Evolutionary conservation across 2,888 invertebrate genomes (phyloP), one percentile per base, ranked within the genome.

Genomic region (Sminthurides aquaticus): DNA sequence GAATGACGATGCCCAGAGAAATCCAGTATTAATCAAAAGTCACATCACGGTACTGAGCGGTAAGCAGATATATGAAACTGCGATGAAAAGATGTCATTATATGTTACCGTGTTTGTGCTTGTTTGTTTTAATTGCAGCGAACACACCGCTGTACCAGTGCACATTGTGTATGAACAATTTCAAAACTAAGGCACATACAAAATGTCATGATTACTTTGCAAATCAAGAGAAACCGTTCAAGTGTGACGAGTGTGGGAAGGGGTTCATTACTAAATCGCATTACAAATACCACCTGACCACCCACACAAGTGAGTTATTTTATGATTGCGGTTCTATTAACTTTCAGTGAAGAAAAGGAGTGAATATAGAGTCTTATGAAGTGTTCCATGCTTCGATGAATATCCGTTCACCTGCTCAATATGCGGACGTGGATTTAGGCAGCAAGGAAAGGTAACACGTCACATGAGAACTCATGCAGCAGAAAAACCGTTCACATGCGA

Each of bases 381-480:
- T 8, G 3, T 8, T 34, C 8, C 15, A 34, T 34, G 18, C 65
- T 34, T 62, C 70, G 75, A 75, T 5, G 73, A 73, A 70, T 82
- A 84, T 65, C 84, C 84, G 0, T 85, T 82, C 72, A 77, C 81
- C 0, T 88, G 88, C 72, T 80, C 81, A 18, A 76, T 82, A 0
- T 90, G 90, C 74, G 80, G 82, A 1, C 87, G 87, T 76, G 80
- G 83, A 28, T 90, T 89, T 78, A 83, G 84, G 43, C 87, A 87
- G 71, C 82, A 82, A 76, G 84, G 85, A 52, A 87, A 88, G 76
- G 79, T 90, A 43, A 85, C 85, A 69, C 81, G 89, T 54, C 90
- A 90, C 75, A 82, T 84, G 78, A 78, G 82, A 20, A 81, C 83
- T 64, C 88, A 88, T 75, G 82, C 82, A 3, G 79, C 83, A 68